phyloP scores from a whole-genome alignment of 2,888 invertebrate species.

The Ormyrus rosae region DNA sequence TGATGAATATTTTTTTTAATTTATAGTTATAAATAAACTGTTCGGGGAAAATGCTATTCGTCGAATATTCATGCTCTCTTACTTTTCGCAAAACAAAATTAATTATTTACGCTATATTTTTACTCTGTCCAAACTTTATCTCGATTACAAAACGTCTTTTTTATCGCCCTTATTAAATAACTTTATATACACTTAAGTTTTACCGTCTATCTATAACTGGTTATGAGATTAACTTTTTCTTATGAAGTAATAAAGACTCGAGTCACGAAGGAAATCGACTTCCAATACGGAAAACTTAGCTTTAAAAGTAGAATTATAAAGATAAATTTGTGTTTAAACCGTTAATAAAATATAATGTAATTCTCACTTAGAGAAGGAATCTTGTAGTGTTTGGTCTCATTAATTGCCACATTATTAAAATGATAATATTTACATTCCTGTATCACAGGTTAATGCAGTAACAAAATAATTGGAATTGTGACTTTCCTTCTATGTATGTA shows the following conservation, averaged over 20 bases:
- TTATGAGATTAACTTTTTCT: slow-evolving; percentile 42
- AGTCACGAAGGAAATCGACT: slow-evolving; percentile 21
- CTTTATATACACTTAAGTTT: slow-evolving; percentile 52
- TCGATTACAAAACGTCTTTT: slow-evolving; percentile 47
- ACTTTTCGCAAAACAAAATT: slow-evolving; percentile 6
- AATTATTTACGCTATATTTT: slow-evolving; percentile 32
- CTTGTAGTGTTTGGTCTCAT: slow-evolving; percentile 58
- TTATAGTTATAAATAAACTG: neutral
- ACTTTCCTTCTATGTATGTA: slow-evolving; percentile 38
- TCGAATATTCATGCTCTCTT: slow-evolving; percentile 1
- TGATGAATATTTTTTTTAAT: neutral
- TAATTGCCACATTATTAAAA: slow-evolving; percentile 59
- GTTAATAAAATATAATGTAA: slow-evolving; percentile 55
- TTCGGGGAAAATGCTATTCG: slow-evolving; percentile 31
- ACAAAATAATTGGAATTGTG: slow-evolving; percentile 57
- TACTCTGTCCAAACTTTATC: slow-evolving; percentile 35
- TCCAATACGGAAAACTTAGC: slow-evolving; percentile 37
- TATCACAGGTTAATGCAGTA: slow-evolving; percentile 60
- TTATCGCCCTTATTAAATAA: slow-evolving; percentile 51
- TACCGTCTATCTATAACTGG: slow-evolving; percentile 28
- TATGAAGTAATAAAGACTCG: slow-evolving; percentile 37
- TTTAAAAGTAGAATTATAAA: slow-evolving; percentile 34
- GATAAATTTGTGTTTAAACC: slow-evolving; percentile 40
- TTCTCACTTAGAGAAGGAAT: slow-evolving; percentile 60
- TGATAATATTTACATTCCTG: slow-evolving; percentile 66